A percentile compares a stretch with the other conserved stretches of the same genome.
These are phyloP conservation scores for Ochropleura leucogaster DNA, from an alignment of 2,888 invertebrate species.

Conservation along the genomic window DNA sequence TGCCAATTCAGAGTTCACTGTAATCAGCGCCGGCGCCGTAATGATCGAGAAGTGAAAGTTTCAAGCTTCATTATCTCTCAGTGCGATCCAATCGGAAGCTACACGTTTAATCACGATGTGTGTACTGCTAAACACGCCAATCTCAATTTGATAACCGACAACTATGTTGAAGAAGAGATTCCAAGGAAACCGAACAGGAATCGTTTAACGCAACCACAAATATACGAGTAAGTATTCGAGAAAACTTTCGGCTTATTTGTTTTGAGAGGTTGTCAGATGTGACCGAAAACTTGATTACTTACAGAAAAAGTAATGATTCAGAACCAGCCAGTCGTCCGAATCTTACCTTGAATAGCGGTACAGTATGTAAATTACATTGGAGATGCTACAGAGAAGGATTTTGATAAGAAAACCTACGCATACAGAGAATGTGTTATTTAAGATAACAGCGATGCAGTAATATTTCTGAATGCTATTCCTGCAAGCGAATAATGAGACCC, in stretches of 20 bases:
- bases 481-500: constrained; percentile 61
- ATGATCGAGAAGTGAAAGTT: constrained; percentile 88
- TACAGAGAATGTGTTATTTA: constrained; percentile 75
- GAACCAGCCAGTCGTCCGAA: constrained; percentile 76
- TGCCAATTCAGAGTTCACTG: constrained; percentile 66
- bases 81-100: constrained; percentile 81
- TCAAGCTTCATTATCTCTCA: constrained; percentile 81
- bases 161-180: constrained; percentile 48
- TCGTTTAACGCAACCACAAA: constrained; percentile 65
- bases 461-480: constrained; percentile 65
- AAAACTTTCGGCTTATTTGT: constrained; percentile 82
- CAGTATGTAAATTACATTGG: constrained; percentile 83
- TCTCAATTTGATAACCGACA: constrained; percentile 63
- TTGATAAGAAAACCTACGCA: constrained; percentile 74
- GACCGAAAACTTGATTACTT: constrained; percentile 83
- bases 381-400: constrained; percentile 78
- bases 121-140: constrained; percentile 67
- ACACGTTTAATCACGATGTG: constrained; percentile 81
- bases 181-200: constrained; percentile 58
- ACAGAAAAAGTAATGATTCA: constrained; percentile 84
- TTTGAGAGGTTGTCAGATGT: constrained; percentile 81
- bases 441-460: constrained; percentile 75
- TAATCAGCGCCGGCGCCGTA: constrained; percentile 73
- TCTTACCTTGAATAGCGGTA: constrained; percentile 86
- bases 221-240: constrained; percentile 64